Conservation (phyloP, 2,797 vertebrate species). For the Gymnocypris eckloni region DNA sequence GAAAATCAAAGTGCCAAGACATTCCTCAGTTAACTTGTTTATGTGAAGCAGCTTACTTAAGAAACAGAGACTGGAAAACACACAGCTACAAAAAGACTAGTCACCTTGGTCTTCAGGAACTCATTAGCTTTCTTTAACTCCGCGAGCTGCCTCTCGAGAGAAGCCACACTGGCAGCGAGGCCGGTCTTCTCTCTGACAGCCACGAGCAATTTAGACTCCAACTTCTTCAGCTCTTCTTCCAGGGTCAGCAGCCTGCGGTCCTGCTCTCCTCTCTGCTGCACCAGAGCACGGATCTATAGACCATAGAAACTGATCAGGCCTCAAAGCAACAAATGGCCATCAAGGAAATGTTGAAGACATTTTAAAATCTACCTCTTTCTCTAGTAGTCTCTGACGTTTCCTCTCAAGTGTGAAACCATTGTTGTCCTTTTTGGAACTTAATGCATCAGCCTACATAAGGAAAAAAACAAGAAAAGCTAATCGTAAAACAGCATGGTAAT, state of each 20-base stretch:
- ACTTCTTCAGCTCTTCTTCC: slow-evolving; percentile 86
- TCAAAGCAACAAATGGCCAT: not conserved
- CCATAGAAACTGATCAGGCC: not conserved
- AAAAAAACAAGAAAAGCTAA: not conserved
- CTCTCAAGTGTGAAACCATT: slow-evolving; percentile 74
- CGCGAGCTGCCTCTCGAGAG: slow-evolving; percentile 86
- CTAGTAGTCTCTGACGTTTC: slow-evolving; percentile 86
- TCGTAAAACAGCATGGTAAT: not conserved
- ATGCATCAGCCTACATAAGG: slow-evolving; percentile 65
- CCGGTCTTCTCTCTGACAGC: slow-evolving; percentile 88
- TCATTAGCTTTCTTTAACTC: slow-evolving; percentile 90
- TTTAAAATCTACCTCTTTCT: slow-evolving; percentile 85
- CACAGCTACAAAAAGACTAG: not conserved
- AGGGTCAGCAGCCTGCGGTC: slow-evolving; percentile 81
- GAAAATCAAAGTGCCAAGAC: not conserved
- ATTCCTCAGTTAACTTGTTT: not conserved
- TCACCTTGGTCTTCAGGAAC: slow-evolving; percentile 92
- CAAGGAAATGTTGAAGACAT: not conserved
- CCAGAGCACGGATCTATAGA: slow-evolving; percentile 85
- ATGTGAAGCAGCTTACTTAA: not conserved
- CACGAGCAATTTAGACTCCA: slow-evolving; percentile 85
- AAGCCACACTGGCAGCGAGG: slow-evolving; percentile 81
- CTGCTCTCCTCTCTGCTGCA: slow-evolving; percentile 88
- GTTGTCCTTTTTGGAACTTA: slow-evolving; percentile 78
- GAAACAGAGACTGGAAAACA: not conserved